phyloP scores from a whole-genome alignment of 1,140 invertebrate species.

The Drosophila pachea region DNA sequence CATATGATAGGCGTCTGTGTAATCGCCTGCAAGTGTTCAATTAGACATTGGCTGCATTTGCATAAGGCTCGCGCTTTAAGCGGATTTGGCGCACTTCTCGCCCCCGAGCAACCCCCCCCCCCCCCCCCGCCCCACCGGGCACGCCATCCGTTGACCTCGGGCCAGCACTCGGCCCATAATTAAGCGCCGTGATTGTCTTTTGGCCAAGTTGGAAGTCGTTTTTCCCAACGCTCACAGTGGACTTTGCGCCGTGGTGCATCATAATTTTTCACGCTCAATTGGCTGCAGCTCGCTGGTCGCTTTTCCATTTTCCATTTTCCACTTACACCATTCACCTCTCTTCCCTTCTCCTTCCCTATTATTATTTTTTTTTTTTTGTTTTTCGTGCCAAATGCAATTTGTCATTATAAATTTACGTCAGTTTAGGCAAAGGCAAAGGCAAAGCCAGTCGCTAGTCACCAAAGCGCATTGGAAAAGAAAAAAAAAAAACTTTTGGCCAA shows the following conservation, averaged over 20 bases:
- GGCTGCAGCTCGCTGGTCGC: conserved; percentile 33
- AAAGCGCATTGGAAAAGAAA: conserved; percentile 4
- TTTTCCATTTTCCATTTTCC: conserved; percentile 19
- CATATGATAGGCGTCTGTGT: conserved; percentile 2
- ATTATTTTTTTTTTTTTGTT: conserved; percentile 52
- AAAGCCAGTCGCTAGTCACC: conserved; percentile 14
- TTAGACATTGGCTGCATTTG: conserved; percentile 23
- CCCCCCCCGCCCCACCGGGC: not conserved
- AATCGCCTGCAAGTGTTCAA: conserved; percentile 10
- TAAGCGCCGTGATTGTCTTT: conserved; percentile 60
- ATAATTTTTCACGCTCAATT: conserved; percentile 76
- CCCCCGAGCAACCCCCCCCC: too few species aligned
- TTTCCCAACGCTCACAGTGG: conserved; percentile 21
- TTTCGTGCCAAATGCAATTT: conserved; percentile 74
- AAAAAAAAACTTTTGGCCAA: conserved; percentile 30
- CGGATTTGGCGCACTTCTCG: conserved; percentile 41
- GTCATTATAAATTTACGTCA: conserved; percentile 77
- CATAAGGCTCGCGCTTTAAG: conserved; percentile 56
- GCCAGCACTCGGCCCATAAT: conserved; percentile 49
- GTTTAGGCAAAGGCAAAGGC: conserved; percentile 69
- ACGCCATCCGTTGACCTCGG: not conserved
- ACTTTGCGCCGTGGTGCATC: conserved; percentile 39
- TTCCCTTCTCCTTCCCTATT: conserved; percentile 5
- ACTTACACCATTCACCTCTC: conserved; percentile 3
- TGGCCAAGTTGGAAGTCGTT: conserved; percentile 19